A percentile compares a stretch with the other conserved stretches of the same genome.
Evolutionary conservation across 2,888 invertebrate species (phyloP).

Genomic region (Lycocerus yunnanus): DNA sequence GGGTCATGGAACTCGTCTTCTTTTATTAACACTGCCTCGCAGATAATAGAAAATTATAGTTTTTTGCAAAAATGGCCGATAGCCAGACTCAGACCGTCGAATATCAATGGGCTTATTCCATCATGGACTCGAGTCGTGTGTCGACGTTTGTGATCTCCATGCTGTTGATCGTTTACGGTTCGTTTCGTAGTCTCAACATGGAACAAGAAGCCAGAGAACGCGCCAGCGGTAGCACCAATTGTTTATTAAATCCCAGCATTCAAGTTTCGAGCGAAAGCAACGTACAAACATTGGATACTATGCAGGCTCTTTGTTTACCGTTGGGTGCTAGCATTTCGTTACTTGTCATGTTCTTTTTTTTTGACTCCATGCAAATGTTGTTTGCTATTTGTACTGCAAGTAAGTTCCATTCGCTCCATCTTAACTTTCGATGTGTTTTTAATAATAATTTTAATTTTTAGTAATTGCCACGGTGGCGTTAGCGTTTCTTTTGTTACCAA

Average conservation of each 20-base stretch:
- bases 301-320: slow-evolving; percentile 96
- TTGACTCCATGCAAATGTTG: slow-evolving; percentile 96
- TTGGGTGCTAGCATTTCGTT: slow-evolving; percentile 94
- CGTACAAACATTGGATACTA: slow-evolving; percentile 93
- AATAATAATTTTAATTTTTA: slow-evolving; percentile 54
- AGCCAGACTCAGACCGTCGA: slow-evolving; percentile 53
- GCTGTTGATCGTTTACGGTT: slow-evolving; percentile 95
- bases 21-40: slow-evolving; percentile 25
- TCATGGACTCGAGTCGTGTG: slow-evolving; percentile 96
- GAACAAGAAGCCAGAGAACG: slow-evolving; percentile 88
- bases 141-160: slow-evolving; percentile 97
- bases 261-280: slow-evolving; percentile 47
- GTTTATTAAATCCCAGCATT: slow-evolving; percentile 50
- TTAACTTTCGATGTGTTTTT: no score
- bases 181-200: slow-evolving; percentile 95
- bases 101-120: slow-evolving; percentile 89
- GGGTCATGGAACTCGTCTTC: slow-evolving; percentile 34
- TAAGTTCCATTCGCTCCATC: no score
- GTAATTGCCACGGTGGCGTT: slow-evolving; percentile 96
- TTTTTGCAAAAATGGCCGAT: slow-evolving; percentile 32
- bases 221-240: slow-evolving; percentile 58
- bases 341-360: slow-evolving; percentile 98
- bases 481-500: slow-evolving; percentile 93
- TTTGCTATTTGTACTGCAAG: slow-evolving; percentile 97
- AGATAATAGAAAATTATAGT: slow-evolving; percentile 21